Conservation (phyloP, 2,797 vertebrate genomes). For the Pseudopleuronectes americanus region DNA sequence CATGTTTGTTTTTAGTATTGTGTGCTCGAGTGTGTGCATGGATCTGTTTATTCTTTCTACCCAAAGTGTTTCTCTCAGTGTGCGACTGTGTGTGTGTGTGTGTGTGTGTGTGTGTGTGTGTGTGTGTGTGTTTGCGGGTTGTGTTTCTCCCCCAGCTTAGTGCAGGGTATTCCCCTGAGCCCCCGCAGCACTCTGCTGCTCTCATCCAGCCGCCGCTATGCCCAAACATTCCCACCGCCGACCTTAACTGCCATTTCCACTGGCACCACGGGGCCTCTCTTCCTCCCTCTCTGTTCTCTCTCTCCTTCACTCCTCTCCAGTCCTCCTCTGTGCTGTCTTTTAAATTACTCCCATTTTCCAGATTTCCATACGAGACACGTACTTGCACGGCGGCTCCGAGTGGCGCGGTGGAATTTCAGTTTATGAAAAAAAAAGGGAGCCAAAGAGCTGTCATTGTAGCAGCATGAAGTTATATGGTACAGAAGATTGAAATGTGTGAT, state of each 20-base stretch:
- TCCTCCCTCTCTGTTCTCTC: constrained; percentile 24
- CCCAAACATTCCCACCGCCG: constrained; percentile 65
- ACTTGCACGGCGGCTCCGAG: constrained; percentile 32
- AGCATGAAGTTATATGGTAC: neutral
- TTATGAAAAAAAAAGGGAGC: neutral
- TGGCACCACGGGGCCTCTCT: constrained; percentile 37
- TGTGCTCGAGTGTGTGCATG: constrained; percentile 46
- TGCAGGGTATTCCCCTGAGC: constrained; percentile 67
- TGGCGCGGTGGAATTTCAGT: constrained; percentile 11
- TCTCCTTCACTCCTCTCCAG: constrained; percentile 41
- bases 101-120: constrained; percentile 11
- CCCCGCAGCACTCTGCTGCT: constrained; percentile 71
- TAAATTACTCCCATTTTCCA: constrained; percentile 52
- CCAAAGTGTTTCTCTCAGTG: constrained; percentile 36
- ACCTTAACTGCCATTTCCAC: constrained; percentile 69
- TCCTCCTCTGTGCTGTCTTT: constrained; percentile 42
- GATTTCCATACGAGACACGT: constrained; percentile 16
- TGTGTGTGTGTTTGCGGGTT: constrained; percentile 25
- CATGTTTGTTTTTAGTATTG: constrained; percentile 65
- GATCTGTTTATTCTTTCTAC: constrained; percentile 55
- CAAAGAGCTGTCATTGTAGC: constrained; percentile 14
- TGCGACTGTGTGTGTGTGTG: neutral
- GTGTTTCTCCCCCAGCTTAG: constrained; percentile 54
- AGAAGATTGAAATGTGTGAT: constrained; percentile 26
- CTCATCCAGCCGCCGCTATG: constrained; percentile 52